Evolutionary conservation across 2,888 invertebrate genomes (phyloP).

Genomic region (Epicampocera succincta): DNA sequence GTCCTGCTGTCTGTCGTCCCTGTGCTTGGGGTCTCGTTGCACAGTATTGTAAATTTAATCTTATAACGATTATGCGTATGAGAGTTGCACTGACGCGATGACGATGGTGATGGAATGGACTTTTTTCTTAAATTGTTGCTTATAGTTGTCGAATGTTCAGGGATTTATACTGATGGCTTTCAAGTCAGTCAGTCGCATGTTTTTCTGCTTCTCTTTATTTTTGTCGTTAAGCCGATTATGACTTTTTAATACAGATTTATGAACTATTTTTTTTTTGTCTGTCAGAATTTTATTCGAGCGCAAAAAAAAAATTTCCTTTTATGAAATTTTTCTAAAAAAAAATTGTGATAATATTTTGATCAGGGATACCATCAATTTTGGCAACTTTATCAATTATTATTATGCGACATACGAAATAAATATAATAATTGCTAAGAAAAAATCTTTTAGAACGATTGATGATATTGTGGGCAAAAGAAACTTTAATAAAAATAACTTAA

Average conservation of each 20-base stretch:
- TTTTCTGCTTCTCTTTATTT: neutral
- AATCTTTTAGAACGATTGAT: too few relatives aligned
- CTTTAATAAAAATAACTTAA: too few relatives aligned
- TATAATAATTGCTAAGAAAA: conserved; percentile 55
- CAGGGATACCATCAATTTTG: neutral
- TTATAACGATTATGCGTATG: conserved; percentile 41
- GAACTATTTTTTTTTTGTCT: neutral
- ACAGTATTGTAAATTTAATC: conserved; percentile 48
- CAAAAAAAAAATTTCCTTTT: neutral
- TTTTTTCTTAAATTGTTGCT: neutral
- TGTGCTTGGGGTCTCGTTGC: conserved; percentile 8
- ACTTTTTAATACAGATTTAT: conserved; percentile 66
- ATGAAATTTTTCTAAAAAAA: neutral
- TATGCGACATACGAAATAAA: neutral
- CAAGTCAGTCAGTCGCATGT: conserved; percentile 9
- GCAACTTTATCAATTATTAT: neutral
- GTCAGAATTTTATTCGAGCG: conserved; percentile 2
- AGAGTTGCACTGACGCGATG: conserved; percentile 5
- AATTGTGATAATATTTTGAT: conserved; percentile 50
- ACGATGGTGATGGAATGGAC: conserved; percentile 4
- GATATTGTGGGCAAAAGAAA: too few relatives aligned
- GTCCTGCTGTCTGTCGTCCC: conserved; percentile 64
- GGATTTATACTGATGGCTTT: conserved; percentile 34
- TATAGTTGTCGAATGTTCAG: neutral
- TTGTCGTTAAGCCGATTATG: conserved; percentile 64